Evolutionary conservation across 2,888 invertebrate genomes (phyloP).

Genomic region (Heliconius erato): DNA sequence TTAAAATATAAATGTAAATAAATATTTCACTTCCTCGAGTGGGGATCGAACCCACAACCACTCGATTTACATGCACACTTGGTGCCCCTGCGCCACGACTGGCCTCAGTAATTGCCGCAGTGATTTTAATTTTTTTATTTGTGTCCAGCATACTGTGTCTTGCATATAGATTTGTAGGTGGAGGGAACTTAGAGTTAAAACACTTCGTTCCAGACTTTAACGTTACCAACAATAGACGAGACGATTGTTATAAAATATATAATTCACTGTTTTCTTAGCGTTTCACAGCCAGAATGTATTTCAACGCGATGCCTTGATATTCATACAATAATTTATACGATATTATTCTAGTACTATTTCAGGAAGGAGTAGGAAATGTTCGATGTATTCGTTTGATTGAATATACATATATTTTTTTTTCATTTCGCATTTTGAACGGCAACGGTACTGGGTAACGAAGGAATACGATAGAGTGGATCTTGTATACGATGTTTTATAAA

Average conservation of each 20-base stretch:
- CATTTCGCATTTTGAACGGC: slow-evolving; percentile 35
- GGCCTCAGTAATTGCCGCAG: too few species aligned
- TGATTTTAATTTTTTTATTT: background rate
- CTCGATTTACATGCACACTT: too few species aligned
- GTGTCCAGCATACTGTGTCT: too few species aligned
- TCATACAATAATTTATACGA: slow-evolving; percentile 66
- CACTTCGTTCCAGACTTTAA: background rate
- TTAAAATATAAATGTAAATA: too few species aligned
- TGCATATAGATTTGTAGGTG: too few species aligned
- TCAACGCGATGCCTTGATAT: slow-evolving; percentile 51
- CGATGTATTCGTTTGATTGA: slow-evolving; percentile 58
- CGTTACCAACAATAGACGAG: too few species aligned
- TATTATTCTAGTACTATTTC: slow-evolving; percentile 66
- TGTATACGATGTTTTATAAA: background rate
- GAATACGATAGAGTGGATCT: slow-evolving; percentile 36
- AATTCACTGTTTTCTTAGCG: slow-evolving; percentile 42
- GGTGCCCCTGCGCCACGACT: too few species aligned
- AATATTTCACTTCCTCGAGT: too few species aligned
- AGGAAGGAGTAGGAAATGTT: slow-evolving; percentile 56
- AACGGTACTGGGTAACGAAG: slow-evolving; percentile 28
- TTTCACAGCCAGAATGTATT: slow-evolving; percentile 47
- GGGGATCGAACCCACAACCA: too few species aligned
- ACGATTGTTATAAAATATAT: background rate
- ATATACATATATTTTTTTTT: slow-evolving; percentile 28
- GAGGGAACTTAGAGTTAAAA: background rate